Base-by-base conservation (phyloP, 2,797 vertebrate genomes). In the Sciaenops ocellatus region DNA sequence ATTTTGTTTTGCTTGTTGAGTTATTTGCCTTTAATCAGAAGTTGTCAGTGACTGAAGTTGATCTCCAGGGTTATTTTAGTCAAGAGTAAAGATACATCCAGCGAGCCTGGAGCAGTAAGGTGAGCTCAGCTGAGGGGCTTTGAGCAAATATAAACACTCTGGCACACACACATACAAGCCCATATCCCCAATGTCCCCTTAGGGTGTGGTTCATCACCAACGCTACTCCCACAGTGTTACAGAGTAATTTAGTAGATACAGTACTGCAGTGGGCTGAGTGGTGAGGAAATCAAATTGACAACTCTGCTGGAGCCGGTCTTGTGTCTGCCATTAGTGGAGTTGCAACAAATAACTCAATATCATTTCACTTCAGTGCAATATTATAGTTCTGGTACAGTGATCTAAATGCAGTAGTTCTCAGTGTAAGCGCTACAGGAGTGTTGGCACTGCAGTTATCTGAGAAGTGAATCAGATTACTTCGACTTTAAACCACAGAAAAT, bases 331-430 rank as follows among this genome's bases (percentile, higher is more conserved):
- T 92, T 82, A 81, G 74, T 63, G 55, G 63, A 82, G 78, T 48
- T 79, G 76, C 72, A 86, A 82, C 83, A 80, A 77, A 78, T 92
- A 93, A 92, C 90, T 91, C 73, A 83, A 92, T 93, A 86, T 84
- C 57, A 69, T 83, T 91, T 90, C 65, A 86, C 84, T 90, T 90
- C 54, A 73, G 51, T 74, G 81, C 62, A 87, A 85, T 65, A 76
- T 82, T 79, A 92, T 83, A 79, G 69, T 80, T 83, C 42, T 67
- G 24, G 34, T 81, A 55, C 28, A 42, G 79, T 60, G 67, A 83
- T 88, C 57, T 83, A 84, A 90, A 82, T 79, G 74, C 83, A 70
- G 69, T 6, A 54, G 55, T 76, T 76, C 50, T 76, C 52, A n/a
- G 50, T 76, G 47, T 69, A 85, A 85, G 79, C 86, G 87, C 62